Base-by-base conservation (phyloP, 2,113 vertebrate species). In the Xiphorhynchus elegans region DNA sequence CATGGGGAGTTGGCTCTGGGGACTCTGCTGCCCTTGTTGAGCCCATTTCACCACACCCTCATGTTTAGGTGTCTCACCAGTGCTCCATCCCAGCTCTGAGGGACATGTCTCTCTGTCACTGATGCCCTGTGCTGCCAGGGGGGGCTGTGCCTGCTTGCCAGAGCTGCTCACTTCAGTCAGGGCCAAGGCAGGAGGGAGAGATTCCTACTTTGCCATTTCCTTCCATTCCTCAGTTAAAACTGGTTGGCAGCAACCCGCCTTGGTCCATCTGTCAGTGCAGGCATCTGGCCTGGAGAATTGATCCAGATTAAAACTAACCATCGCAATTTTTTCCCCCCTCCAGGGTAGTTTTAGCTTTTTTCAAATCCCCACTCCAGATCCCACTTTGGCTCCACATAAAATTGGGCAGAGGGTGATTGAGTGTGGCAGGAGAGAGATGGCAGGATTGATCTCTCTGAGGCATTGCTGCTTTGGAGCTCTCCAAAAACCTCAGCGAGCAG, bases 221-320 rank as follows among this genome's bases (percentile, higher is more conserved):
- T 93, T 79, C 67, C 47, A 1, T 28, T 89, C 49, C 47, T 82
- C 60, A 39, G 35, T 70, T 84, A 29, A 59, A 87, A 87, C n/a
- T 21, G 66, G 39, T n/a, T 85, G 77, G 87, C 90, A 87, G 49
- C 68, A 82, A 91, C 90, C 73, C 76, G 91, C 69, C 76, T 84
- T 47, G 58, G 69, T 84, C 81, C 53, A 40, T 95, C 82, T 94
- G 90, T 76, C 62, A 93, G 82, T 66, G 55, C 37, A 49, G 60
- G 92, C 96, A 94, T 73, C 87, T 93, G 84, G 84, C 73, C 89
- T 91, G 93, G 60, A 93, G 81, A 91, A 91, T 79, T 85, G 84
- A 93, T 93, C 87, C 92, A 87, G 92, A 75, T 87, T 94, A 94
- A 95, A 96, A 93, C 56, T 40, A 96, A 91, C 82, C 74, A 85